Evolutionary conservation across 2,113 vertebrate genomes (phyloP).

Genomic region (Anas platyrhynchos): DNA sequence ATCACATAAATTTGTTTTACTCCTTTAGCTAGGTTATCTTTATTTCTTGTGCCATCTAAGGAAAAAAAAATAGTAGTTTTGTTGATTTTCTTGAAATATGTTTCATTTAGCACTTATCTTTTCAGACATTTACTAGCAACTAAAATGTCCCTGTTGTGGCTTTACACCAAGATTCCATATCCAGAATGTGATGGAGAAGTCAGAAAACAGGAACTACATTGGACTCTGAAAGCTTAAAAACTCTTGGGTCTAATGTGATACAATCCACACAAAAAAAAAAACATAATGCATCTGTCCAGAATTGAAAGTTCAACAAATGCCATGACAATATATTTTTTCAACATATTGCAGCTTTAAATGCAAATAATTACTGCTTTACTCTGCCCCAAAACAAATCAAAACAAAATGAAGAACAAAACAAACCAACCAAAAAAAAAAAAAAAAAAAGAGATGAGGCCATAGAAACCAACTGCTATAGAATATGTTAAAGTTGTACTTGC

Average conservation of each 20-base stretch:
- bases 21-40: not conserved
- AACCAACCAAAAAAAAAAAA: not conserved
- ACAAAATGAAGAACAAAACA: not conserved
- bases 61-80: not conserved
- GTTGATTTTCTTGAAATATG: not conserved
- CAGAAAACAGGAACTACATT: not conserved
- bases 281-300: not conserved
- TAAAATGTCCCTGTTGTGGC: not conserved
- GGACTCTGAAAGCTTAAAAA: not conserved
- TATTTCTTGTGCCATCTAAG: not conserved
- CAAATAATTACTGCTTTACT: not conserved
- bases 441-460: fast-evolving
- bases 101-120: not conserved
- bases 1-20: not conserved
- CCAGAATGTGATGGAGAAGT: not conserved
- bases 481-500: not conserved
- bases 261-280: not conserved
- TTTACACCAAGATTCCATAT: not conserved
- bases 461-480: not conserved
- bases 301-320: not conserved
- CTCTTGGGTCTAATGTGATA: not conserved
- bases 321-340: not conserved
- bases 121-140: not conserved
- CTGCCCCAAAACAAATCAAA: not conserved
- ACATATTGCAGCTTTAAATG: not conserved